phyloP scores from a whole-genome alignment of 2,888 invertebrate genomes.

The Deroplatys truncata region DNA sequence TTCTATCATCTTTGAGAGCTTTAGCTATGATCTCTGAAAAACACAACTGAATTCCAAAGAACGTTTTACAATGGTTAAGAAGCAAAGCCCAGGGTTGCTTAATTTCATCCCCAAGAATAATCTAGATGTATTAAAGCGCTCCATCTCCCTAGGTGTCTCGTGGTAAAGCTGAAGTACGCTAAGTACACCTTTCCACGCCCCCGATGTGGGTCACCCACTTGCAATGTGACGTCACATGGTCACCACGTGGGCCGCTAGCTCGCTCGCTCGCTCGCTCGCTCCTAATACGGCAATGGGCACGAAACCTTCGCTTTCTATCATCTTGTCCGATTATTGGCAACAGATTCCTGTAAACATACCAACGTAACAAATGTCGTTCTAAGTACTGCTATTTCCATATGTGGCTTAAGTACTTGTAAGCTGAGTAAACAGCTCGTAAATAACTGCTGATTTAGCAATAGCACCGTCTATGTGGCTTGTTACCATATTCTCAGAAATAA shows the following conservation, averaged over 20 bases:
- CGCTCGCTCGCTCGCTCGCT: not conserved
- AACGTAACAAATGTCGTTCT: not conserved
- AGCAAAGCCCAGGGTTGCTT: too few species aligned
- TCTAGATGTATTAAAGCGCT: not conserved
- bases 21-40: too few species aligned
- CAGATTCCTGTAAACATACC: not conserved
- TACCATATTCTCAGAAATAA: not conserved
- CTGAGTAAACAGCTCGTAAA: too few species aligned
- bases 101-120: too few species aligned
- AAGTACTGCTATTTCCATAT: not conserved
- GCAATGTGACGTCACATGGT: not conserved
- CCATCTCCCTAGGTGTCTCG: not conserved
- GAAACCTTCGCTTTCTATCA: not conserved
- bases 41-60: too few species aligned
- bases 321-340: not conserved
- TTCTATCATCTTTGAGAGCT: too few species aligned
- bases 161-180: not conserved
- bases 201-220: not conserved
- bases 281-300: conserved; percentile 1
- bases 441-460: not conserved
- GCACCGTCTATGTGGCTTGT: not conserved
- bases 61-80: too few species aligned
- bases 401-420: not conserved
- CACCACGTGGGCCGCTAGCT: not conserved
- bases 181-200: not conserved